Evolutionary conservation across 2,797 vertebrate species (phyloP).

Genomic region (Pteropus rufus): DNA sequence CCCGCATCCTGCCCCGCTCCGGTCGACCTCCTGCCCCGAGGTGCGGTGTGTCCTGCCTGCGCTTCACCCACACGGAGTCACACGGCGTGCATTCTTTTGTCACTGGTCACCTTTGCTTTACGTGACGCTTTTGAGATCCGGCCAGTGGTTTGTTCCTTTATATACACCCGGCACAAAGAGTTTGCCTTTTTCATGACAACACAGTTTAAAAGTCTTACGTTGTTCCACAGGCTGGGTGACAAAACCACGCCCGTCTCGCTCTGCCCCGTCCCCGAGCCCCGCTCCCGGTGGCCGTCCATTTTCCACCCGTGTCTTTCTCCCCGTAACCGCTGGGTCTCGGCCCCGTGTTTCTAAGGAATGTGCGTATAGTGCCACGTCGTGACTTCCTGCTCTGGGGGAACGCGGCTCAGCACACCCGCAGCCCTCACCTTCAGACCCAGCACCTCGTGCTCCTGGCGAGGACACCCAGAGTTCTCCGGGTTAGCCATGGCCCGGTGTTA

Average conservation of each 20-base stretch:
- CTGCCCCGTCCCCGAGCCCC: background rate
- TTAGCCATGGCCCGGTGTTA: too few species aligned
- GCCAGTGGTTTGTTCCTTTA: background rate
- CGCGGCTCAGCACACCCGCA: fast-evolving
- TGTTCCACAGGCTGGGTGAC: background rate
- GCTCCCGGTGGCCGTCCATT: too few species aligned
- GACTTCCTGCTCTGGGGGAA: background rate
- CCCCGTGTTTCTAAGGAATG: background rate
- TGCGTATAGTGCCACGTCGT: fast-evolving
- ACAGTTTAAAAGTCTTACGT: fast-evolving
- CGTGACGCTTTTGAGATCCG: fast-evolving
- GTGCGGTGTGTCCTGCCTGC: too few species aligned
- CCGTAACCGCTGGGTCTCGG: background rate
- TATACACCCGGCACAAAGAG: fast-evolving
- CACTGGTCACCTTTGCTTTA: too few species aligned
- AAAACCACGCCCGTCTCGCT: background rate
- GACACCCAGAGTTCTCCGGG: background rate
- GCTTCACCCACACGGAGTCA: too few species aligned
- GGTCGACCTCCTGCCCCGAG: too few species aligned
- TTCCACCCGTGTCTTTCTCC: background rate
- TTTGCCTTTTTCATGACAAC: background rate
- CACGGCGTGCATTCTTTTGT: too few species aligned
- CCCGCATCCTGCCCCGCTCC: too few species aligned
- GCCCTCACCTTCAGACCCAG: background rate
- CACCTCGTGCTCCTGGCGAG: background rate